Evolutionary conservation across 2,113 vertebrate species (phyloP), one percentile per base, ranked within the genome.

Genomic region (Capreolus pygargus): DNA sequence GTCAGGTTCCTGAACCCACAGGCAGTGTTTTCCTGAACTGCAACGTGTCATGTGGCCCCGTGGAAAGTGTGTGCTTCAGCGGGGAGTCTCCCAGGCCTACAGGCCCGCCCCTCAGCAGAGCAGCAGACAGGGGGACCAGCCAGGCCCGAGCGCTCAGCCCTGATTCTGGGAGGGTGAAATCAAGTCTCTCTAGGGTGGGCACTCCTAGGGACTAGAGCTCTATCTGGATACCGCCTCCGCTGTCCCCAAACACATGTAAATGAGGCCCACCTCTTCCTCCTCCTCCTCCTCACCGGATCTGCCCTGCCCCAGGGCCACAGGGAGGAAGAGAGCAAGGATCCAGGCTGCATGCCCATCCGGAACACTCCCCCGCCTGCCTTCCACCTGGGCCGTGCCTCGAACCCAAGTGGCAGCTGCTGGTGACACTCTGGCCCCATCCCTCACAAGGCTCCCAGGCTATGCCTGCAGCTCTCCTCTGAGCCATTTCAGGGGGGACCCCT

Each of bases 1-100:
- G 94, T 76, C 96, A 94, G 86, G 78, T 95, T 97, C 95, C 96
- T 89, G 95, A 95, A 81, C 86, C 78, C 61, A 95, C 61, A 92
- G 74, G 95, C 95, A 93, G 88, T 90, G 94, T 91, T 95, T 97
- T 89, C 90, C 94, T 96, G 76, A 88, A 78, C 86, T 33, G 85
- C 78, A 87, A 60, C 25, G 91, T 47, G 81, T 57, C 78, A 60
- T 25, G 33, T 7, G 52, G 88, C 91, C 70, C 74, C 28, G 52
- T 91, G 91, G 52, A 92, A 94, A 91, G 17, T 30, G 43, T 33
- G 30, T 33, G 5, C 19, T 60, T 39, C 50, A 1, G 54, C 11
- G 7, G 67, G 76, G 86, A 54, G 28, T 36, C 89, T 82, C 91
- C 33, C 21, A 23, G 13, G 58, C 84, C 47, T 2, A 3, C 45